phyloP scores from a whole-genome alignment of 2,113 vertebrate species.

The Ictidomys tridecemlineatus region DNA sequence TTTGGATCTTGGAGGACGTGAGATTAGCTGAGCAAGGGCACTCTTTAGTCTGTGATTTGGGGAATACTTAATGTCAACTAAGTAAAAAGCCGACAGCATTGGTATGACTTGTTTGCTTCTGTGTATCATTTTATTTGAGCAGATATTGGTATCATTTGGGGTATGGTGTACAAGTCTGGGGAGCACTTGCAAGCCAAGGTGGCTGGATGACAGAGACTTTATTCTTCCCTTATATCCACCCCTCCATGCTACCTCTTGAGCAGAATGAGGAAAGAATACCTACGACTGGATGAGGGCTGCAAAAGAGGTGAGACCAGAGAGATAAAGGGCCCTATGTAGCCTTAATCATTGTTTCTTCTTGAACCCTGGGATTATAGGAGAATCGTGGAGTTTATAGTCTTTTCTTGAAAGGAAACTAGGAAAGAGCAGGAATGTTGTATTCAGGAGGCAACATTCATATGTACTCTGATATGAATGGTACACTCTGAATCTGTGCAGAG shows the following conservation, averaged over 20 bases:
- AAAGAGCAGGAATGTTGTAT: neutral
- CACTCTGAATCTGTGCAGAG: neutral
- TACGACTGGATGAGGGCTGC: neutral
- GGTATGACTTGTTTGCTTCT: neutral
- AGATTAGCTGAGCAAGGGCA: neutral
- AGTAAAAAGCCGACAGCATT: neutral
- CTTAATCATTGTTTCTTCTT: neutral
- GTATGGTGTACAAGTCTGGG: neutral
- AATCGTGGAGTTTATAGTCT: neutral
- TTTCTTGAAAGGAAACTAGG: slow-evolving; percentile 23
- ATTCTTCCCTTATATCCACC: neutral
- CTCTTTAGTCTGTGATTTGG: neutral
- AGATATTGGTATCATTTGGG: neutral
- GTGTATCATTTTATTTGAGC: neutral
- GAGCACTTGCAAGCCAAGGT: neutral
- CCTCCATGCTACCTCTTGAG: neutral
- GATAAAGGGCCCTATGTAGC: neutral
- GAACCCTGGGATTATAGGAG: neutral
- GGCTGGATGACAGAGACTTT: neutral
- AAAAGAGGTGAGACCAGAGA: neutral
- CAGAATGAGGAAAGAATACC: neutral
- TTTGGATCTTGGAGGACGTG: neutral
- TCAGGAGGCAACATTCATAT: neutral
- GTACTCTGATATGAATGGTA: neutral
- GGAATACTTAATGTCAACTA: neutral